phyloP scores from a whole-genome alignment of 2,113 vertebrate genomes.

The Pygoscelis antarcticus region DNA sequence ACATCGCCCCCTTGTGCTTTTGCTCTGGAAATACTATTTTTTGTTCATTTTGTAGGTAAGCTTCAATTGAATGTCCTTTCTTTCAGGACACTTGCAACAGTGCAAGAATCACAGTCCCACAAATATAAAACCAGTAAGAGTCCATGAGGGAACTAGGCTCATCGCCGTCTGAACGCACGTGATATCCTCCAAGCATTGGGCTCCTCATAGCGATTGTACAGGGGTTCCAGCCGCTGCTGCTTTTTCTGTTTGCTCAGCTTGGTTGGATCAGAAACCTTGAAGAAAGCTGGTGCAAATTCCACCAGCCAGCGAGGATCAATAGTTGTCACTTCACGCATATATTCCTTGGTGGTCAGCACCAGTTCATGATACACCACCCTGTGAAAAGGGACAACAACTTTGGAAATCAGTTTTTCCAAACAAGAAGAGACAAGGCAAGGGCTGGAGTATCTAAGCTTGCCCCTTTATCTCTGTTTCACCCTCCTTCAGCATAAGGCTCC shows the following conservation, averaged over 20 bases:
- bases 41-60: background rate
- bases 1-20: background rate
- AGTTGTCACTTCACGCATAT: slow-evolving; percentile 98
- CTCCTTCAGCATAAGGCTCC: background rate
- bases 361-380: slow-evolving; percentile 98
- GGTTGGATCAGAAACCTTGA: slow-evolving; percentile 97
- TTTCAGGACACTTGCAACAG: background rate
- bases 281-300: slow-evolving; percentile 96
- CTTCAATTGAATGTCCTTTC: rapidly evolving
- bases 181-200: slow-evolving; percentile 98
- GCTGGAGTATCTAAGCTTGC: background rate
- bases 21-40: background rate
- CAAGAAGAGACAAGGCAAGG: background rate
- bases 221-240: slow-evolving; percentile 92
- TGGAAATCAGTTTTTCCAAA: background rate
- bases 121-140: rapidly evolving
- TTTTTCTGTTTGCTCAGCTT: slow-evolving; percentile 99
- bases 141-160: background rate
- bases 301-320: slow-evolving; percentile 98
- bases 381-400: background rate
- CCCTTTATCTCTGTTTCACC: background rate
- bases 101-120: background rate
- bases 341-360: slow-evolving; percentile 97
- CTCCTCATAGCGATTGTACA: slow-evolving; percentile 98
- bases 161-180: slow-evolving; percentile 90